phyloP scores from a whole-genome alignment of 2,888 invertebrate species.

The Blomia tropicalis region DNA sequence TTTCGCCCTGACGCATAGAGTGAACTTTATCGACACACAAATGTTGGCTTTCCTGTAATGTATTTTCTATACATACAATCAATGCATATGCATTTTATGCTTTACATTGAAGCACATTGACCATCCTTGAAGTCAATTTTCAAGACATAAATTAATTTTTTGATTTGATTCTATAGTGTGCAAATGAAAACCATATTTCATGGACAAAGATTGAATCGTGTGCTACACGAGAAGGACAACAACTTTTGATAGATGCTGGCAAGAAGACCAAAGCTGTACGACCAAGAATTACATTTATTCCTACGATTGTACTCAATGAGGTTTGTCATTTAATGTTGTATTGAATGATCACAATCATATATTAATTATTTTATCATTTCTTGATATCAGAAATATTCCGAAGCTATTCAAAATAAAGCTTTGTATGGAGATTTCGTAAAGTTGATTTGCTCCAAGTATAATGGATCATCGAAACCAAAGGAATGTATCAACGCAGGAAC shows the following conservation, averaged over 20 bases:
- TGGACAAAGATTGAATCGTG: background rate
- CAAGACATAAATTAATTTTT: background rate
- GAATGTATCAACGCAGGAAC: too few relatives aligned
- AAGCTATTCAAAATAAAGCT: background rate
- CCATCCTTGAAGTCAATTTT: too few relatives aligned
- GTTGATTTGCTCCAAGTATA: background rate
- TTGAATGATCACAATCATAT: too few relatives aligned
- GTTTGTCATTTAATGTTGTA: too few relatives aligned
- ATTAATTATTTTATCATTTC: too few relatives aligned
- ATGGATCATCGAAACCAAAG: background rate
- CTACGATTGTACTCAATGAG: background rate
- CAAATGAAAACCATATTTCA: background rate
- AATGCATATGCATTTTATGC: too few relatives aligned
- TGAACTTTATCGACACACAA: too few relatives aligned
- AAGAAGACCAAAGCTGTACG: background rate
- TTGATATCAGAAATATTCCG: background rate
- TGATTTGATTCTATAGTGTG: background rate
- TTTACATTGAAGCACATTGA: too few relatives aligned
- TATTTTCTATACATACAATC: too few relatives aligned
- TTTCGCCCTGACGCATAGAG: too few relatives aligned
- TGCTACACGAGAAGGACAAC: background rate
- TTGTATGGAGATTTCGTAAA: conserved; percentile 1
- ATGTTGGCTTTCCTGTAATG: too few relatives aligned
- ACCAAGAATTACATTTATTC: conserved; percentile 4
- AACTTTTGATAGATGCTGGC: conserved; percentile 2